Conservation (phyloP, 1,140 invertebrate genomes). For the Ylistrum balloti region DNA sequence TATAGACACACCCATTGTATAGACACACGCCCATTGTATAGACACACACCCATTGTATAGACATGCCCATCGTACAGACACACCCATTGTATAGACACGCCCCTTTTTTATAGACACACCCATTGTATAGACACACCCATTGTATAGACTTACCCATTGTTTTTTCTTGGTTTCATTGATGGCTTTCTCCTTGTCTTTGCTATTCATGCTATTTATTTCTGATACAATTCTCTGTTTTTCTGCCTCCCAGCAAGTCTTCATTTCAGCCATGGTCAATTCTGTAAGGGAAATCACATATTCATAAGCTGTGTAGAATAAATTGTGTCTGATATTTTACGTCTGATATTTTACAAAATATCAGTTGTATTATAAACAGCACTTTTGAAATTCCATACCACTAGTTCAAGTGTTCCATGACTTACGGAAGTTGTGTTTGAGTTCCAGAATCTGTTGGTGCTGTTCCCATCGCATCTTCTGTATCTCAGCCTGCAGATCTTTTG, state of each 20-base stretch:
- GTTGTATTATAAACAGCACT: no score
- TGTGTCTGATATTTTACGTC: no score
- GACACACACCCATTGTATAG: no score
- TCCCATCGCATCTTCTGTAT: conserved; percentile 87
- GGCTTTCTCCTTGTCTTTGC: conserved; percentile 86
- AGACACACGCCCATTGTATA: no score
- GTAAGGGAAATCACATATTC: background rate
- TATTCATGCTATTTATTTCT: conserved; percentile 85
- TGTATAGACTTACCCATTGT: conserved; percentile 90
- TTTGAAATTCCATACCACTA: no score
- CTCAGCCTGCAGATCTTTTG: conserved; percentile 78
- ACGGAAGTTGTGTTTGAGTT: conserved; percentile 86
- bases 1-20: no score
- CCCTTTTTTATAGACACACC: no score
- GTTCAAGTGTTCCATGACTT: conserved; percentile 53
- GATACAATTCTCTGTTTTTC: conserved; percentile 86
- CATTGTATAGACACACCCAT: no score
- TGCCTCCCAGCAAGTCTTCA: conserved; percentile 86
- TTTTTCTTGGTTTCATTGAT: conserved; percentile 91
- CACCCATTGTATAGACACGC: no score
- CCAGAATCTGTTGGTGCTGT: conserved; percentile 86
- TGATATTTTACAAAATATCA: no score
- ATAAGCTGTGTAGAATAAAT: no score
- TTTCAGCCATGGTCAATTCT: conserved; percentile 81
- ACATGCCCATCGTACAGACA: no score